Evolutionary conservation across 2,888 invertebrate species (phyloP), one percentile per base, ranked within the genome.

Genomic region (Agrochola macilenta): DNA sequence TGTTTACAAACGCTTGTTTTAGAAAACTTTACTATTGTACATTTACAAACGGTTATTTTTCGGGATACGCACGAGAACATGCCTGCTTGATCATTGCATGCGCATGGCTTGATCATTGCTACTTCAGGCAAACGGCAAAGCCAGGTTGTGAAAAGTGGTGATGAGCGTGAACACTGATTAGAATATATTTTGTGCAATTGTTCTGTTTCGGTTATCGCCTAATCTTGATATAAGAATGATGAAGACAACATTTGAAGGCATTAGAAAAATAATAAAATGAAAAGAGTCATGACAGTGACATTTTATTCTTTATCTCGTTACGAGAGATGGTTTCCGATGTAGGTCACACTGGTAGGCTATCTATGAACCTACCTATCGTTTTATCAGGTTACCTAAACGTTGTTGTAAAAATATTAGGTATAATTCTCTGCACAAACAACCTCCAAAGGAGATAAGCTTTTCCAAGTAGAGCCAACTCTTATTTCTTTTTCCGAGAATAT

Each of bases 261-360:
- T 69, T 46, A 43, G 9, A 76, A 71, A 71, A 69, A 76, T 68
- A 30, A 43, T 35, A 49, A 49, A 71, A 71, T 11, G 17, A 17
- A 20, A 69, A 46, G n/a, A 35, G 69, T 79, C 77, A 83, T 72
- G 75, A 77, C 23, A 30, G 5, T 84, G 69, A 74, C 43, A 81
- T 81, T 83, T 79, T 69, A 58, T 79, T 81, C 39, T 73, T 66
- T 61, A 63, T 79, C 23, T 73, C 69, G 30, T 69, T 73, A 69
- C 26, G 66, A 66, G 68, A 64, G 60, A 76, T 70, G 66, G 52
- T 43, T 73, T 76, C 26, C 39, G 39, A 74, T 73, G 64, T 74
- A 77, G 75, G 63, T 66, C 61, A 64, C 20, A 39, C 26, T 26
- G 30, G 65, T 69, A 52, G 49, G 17, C 12, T n/a, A 61, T 2